These are phyloP conservation scores for Clarias pachynema DNA, from an alignment of 2,797 vertebrate genomes.

Conservation along the genomic window DNA sequence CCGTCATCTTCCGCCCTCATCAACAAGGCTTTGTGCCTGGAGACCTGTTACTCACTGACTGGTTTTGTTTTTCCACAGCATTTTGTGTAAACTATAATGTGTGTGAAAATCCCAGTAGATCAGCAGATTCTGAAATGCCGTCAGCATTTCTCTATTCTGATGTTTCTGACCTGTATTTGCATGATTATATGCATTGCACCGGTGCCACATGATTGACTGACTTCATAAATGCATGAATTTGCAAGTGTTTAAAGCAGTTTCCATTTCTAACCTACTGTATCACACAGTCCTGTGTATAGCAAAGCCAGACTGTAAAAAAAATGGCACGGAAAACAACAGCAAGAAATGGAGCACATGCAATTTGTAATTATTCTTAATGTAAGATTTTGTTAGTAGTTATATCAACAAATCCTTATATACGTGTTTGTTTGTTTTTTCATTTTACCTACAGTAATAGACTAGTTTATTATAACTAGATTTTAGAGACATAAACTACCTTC, in stretches of 20 bases:
- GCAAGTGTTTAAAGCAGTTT: neutral
- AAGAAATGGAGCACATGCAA: neutral
- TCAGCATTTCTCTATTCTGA: neutral
- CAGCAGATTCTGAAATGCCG: neutral
- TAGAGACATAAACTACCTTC: neutral
- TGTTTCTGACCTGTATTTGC: neutral
- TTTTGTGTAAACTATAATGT: neutral
- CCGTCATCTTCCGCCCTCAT: neutral
- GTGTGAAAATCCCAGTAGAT: neutral
- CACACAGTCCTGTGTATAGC: neutral
- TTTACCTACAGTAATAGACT: neutral
- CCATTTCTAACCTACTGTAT: neutral
- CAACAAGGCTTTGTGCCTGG: neutral
- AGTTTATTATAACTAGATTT: neutral
- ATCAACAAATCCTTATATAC: neutral
- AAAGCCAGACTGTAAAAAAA: neutral
- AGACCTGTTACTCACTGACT: neutral
- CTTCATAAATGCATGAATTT: slow-evolving; percentile 4
- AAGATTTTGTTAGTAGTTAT: neutral
- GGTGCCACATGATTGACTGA: neutral
- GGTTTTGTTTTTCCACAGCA: neutral
- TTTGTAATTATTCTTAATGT: neutral
- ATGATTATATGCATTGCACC: neutral
- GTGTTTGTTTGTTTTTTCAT: neutral
- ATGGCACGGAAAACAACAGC: neutral